Conservation (phyloP, 1,140 invertebrate species). For the Pseudomyrmex pallidus region DNA sequence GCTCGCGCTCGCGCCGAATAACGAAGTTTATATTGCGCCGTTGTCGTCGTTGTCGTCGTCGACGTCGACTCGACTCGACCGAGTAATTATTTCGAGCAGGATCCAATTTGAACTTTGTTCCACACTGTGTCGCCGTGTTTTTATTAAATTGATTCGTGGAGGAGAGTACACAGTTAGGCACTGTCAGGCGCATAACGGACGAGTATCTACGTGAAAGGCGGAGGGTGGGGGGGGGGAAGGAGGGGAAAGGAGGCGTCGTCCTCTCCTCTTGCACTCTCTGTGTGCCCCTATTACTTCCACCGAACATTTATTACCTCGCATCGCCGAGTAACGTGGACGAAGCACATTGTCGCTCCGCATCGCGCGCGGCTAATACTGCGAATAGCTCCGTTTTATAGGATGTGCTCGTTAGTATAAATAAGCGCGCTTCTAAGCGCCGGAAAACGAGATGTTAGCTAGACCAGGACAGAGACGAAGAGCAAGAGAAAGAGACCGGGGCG, state of each 20-base stretch:
- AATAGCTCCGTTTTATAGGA: constrained; percentile 13
- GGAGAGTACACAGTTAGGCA: constrained; percentile 29
- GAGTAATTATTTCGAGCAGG: constrained; percentile 53
- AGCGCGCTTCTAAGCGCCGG: not conserved
- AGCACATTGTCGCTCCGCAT: not conserved
- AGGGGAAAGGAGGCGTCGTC: not conserved
- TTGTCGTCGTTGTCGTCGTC: constrained; percentile 22
- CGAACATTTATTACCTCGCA: constrained; percentile 8
- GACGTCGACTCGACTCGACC: constrained; percentile 28
- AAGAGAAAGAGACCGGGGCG: not conserved
- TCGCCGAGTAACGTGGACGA: constrained; percentile 3
- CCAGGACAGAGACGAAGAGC: not conserved
- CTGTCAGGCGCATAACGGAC: constrained; percentile 26
- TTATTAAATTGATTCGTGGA: constrained; percentile 54
- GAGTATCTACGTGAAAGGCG: constrained; percentile 6
- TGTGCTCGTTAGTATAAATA: constrained; percentile 36
- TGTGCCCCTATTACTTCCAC: not conserved
- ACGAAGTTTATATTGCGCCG: constrained; percentile 43
- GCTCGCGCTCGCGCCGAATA: constrained; percentile 38
- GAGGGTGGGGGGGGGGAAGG: too few relatives aligned
- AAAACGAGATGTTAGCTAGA: constrained; percentile 3
- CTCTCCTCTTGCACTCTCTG: not conserved
- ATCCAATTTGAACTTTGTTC: constrained; percentile 53
- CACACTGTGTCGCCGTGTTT: constrained; percentile 33
- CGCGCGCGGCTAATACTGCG: not conserved